A percentile compares a stretch with the other conserved stretches of the same genome.
phyloP scores from a whole-genome alignment of 2,113 vertebrate species.

The Stictonetta naevosa region DNA sequence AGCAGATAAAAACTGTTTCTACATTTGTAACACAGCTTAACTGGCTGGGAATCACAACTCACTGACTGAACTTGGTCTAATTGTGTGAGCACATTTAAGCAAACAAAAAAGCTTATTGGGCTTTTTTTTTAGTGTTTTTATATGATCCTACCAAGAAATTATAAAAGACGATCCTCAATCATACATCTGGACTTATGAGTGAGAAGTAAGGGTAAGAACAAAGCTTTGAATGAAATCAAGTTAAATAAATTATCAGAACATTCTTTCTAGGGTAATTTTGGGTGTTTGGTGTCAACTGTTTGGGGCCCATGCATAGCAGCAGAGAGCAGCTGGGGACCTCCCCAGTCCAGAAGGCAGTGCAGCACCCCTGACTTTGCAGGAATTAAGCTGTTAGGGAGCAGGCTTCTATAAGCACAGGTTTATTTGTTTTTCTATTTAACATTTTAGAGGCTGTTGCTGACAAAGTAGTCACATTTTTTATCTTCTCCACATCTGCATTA shows the following conservation, averaged over 20 bases:
- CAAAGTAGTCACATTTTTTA: neutral
- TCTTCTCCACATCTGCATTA: neutral
- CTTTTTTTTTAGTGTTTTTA: neutral
- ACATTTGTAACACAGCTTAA: neutral
- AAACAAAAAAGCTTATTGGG: neutral
- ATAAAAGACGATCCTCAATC: neutral
- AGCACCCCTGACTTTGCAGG: neutral
- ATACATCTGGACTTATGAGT: neutral
- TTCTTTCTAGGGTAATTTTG: neutral
- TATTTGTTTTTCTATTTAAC: neutral
- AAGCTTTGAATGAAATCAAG: neutral
- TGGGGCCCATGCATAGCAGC: neutral
- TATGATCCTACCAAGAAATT: neutral
- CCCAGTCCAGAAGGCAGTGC: rapidly evolving
- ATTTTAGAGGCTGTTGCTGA: neutral
- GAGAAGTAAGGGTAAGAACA: neutral
- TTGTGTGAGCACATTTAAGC: neutral
- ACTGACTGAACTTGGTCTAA: neutral
- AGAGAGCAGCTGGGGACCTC: neutral
- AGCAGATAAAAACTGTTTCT: neutral
- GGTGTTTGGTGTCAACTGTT: rapidly evolving
- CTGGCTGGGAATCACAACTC: neutral
- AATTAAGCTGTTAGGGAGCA: neutral
- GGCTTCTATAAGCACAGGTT: neutral
- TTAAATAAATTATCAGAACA: neutral